phyloP scores from a whole-genome alignment of 35 echinoderm and acorn worm species.

The Anneissia japonica region DNA sequence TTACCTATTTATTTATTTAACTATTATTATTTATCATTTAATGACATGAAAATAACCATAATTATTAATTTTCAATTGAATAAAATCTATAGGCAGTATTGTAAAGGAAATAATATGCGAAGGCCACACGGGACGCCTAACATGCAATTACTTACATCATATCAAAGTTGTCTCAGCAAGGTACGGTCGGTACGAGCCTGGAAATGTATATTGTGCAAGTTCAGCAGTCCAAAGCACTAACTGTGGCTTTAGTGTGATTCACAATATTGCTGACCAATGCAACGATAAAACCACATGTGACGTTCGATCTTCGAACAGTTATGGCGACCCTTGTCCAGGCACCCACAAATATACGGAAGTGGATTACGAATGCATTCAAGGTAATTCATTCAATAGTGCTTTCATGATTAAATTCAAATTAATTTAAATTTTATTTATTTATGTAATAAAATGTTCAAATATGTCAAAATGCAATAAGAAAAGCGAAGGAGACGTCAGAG shows the following conservation, averaged over 20 bases:
- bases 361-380: not conserved
- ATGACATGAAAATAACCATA: no score
- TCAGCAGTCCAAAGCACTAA: not conserved
- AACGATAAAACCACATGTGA: not conserved
- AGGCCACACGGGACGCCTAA: not conserved
- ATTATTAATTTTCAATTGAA: no score
- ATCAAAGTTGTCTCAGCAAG: not conserved
- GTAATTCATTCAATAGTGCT: no score
- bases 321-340: not conserved
- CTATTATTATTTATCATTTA: no score
- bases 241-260: not conserved
- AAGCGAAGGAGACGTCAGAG: no score
- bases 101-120: not conserved
- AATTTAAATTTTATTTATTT: no score
- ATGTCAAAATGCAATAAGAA: no score
- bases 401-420: no score
- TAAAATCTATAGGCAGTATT: no score
- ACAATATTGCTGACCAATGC: not conserved
- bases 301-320: not conserved
- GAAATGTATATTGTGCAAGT: not conserved
- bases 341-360: not conserved
- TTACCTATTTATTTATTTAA: no score
- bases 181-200: not conserved
- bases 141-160: not conserved
- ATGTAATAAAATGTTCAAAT: no score